Base-by-base conservation (phyloP, 2,888 invertebrate genomes). In the Ectemnius continuus region DNA sequence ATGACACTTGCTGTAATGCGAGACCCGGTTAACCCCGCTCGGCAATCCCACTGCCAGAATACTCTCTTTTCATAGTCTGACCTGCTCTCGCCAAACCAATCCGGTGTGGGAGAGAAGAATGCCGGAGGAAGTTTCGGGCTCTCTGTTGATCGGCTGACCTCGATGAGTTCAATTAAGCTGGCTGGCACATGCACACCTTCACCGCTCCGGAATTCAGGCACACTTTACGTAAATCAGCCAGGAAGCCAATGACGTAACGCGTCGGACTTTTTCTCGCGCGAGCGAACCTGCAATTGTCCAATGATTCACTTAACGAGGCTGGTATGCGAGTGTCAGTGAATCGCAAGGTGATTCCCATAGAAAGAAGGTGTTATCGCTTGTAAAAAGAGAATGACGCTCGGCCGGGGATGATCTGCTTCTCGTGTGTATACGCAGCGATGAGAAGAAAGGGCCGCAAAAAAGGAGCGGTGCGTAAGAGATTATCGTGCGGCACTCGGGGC, bases 191-290 rank as follows among this genome's bases (percentile, higher is more conserved):
- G 23, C 20, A 45, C 20, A 23, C 16, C 11, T 56, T 36, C 45
- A 56, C 57, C 14, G n/a, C 45, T 23, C 23, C 23, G 23, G 23
- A 23, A 23, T 23, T 23, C 23, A 23, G 14, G 0, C 28, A 28
- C 16, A 4, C 8, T n/a, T 56, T 58, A 20, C 46, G 45, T 58
- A 20, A 65, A 65, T 58, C 57, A 45, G 14, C 48, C 16, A 20
- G 62, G 64, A 67, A 58, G 66, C 60, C 60, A 63, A 63, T 76
- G 57, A 70, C 60, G 70, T 61, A 76, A 76, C 70, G 45, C 26
- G n/a, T 6, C 36, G 6, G 0, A 13, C 4, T 14, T 52, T 64
- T 63, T 36, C 2, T 0, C 23, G 23, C 23, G 4, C 36, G 36
- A 5, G 36, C 2, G 5, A 36, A 36, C 36, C 36, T 11, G 8